Conservation (phyloP, 2,797 vertebrate species). For the Crotalus adamanteus region DNA sequence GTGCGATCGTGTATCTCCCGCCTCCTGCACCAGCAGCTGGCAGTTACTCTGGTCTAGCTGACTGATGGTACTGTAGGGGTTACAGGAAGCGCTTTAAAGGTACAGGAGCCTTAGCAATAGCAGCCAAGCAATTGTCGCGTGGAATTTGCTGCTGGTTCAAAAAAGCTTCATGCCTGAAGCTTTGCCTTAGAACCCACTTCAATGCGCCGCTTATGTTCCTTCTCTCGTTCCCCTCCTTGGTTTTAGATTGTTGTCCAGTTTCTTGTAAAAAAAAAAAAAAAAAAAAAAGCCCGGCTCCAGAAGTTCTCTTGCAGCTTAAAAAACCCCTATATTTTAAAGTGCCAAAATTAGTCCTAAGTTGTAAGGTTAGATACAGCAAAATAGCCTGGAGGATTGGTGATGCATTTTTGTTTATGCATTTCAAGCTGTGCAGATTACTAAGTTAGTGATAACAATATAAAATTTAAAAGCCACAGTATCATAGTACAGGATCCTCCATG, state of each 20-base stretch:
- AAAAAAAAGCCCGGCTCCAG: background rate
- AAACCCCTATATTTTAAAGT: rapidly evolving
- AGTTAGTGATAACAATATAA: background rate
- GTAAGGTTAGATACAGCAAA: background rate
- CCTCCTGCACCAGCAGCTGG: background rate
- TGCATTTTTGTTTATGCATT: background rate
- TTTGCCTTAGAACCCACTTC: background rate
- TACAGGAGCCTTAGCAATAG: background rate
- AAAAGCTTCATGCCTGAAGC: background rate
- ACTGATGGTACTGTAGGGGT: too few species aligned
- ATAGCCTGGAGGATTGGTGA: background rate
- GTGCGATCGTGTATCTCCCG: background rate
- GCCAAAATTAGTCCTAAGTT: background rate
- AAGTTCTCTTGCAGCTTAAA: too few species aligned
- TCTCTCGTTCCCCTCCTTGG: background rate
- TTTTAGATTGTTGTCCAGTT: background rate
- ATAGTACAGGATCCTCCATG: background rate
- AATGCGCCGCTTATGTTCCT: background rate
- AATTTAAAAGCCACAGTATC: background rate
- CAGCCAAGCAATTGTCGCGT: background rate
- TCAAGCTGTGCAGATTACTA: background rate
- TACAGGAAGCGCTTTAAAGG: background rate
- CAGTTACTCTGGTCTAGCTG: background rate
- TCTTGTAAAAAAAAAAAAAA: background rate
- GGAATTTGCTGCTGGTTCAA: background rate